Evolutionary conservation across 1,140 invertebrate genomes (phyloP).

Genomic region (Battus philenor): DNA sequence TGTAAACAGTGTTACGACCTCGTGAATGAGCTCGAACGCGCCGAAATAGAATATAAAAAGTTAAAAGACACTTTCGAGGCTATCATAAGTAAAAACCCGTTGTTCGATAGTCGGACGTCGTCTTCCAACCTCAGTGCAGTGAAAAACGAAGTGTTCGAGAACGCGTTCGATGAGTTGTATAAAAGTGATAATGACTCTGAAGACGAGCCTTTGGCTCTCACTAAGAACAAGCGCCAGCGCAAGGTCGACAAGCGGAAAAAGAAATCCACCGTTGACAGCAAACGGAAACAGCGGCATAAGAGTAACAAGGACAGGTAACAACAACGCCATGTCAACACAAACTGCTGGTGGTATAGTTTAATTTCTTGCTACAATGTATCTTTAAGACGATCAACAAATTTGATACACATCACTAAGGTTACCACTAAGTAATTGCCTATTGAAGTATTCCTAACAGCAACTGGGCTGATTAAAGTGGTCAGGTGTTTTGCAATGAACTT

Average conservation of each 20-base stretch:
- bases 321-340: too few relatives aligned
- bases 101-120: slow-evolving; percentile 34
- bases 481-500: too few relatives aligned
- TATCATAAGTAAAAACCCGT: slow-evolving; percentile 57
- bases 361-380: too few relatives aligned
- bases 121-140: slow-evolving; percentile 29
- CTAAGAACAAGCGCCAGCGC: slow-evolving; percentile 46
- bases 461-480: too few relatives aligned
- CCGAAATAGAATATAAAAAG: slow-evolving; percentile 57
- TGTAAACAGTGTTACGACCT: slow-evolving; percentile 57
- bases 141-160: slow-evolving; percentile 37
- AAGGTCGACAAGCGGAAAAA: slow-evolving; percentile 53
- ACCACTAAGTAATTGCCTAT: too few relatives aligned
- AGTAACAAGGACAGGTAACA: slow-evolving; percentile 19
- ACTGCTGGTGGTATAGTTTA: too few relatives aligned
- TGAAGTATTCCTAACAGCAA: too few relatives aligned
- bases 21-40: slow-evolving; percentile 53
- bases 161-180: slow-evolving; percentile 9
- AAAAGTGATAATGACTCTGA: slow-evolving; percentile 52
- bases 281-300: slow-evolving; percentile 35
- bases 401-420: too few relatives aligned
- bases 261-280: slow-evolving; percentile 25
- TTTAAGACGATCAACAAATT: too few relatives aligned
- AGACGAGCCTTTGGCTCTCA: slow-evolving; percentile 60
- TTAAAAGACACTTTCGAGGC: slow-evolving; percentile 56